A percentile compares a stretch with the other conserved stretches of the same genome.
These are phyloP conservation scores for Drosophila burlai DNA, from an alignment of 1,140 invertebrate species.

Conservation along the genomic window DNA sequence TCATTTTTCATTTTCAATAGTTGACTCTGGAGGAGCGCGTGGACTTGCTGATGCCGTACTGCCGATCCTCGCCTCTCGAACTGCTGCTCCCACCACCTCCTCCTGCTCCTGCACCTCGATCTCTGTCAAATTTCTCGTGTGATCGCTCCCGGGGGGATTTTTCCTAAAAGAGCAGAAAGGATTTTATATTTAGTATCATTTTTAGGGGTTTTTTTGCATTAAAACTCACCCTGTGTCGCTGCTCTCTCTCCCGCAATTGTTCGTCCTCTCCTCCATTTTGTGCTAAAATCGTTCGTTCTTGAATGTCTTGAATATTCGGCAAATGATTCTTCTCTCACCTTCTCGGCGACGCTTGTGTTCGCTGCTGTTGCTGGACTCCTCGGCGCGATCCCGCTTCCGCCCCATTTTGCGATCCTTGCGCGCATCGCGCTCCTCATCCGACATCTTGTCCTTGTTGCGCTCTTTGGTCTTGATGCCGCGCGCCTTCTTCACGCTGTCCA, in stretches of 20 bases:
- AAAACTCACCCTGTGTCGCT: slow-evolving; percentile 75
- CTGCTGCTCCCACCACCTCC: slow-evolving; percentile 30
- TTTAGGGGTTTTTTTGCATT: too few relatives aligned
- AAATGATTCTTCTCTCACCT: slow-evolving; percentile 86
- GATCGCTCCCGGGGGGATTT: slow-evolving; percentile 82
- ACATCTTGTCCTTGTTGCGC: slow-evolving; percentile 86
- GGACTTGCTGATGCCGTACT: slow-evolving; percentile 72
- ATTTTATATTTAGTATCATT: not conserved
- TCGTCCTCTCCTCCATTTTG: slow-evolving; percentile 84
- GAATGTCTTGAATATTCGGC: slow-evolving; percentile 33
- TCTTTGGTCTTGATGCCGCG: slow-evolving; percentile 88
- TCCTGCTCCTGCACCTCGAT: slow-evolving; percentile 38
- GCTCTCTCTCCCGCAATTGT: slow-evolving; percentile 66
- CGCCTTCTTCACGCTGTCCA: slow-evolving; percentile 89
- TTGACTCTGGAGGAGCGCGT: slow-evolving; percentile 75
- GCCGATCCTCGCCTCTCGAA: slow-evolving; percentile 74
- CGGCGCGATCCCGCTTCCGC: slow-evolving; percentile 90
- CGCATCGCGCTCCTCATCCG: slow-evolving; percentile 89
- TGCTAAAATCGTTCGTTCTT: slow-evolving; percentile 64
- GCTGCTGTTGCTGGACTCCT: slow-evolving; percentile 87
- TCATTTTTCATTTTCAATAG: slow-evolving; percentile 47
- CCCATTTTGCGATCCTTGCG: slow-evolving; percentile 91
- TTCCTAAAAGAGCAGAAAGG: slow-evolving; percentile 44
- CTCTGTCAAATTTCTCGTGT: slow-evolving; percentile 80
- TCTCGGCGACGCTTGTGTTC: slow-evolving; percentile 91